A percentile compares a stretch with the other conserved stretches of the same genome.
These are phyloP conservation scores for Oryctolagus cuniculus DNA, from an alignment of 2,113 vertebrate species.

Conservation along the genomic window DNA sequence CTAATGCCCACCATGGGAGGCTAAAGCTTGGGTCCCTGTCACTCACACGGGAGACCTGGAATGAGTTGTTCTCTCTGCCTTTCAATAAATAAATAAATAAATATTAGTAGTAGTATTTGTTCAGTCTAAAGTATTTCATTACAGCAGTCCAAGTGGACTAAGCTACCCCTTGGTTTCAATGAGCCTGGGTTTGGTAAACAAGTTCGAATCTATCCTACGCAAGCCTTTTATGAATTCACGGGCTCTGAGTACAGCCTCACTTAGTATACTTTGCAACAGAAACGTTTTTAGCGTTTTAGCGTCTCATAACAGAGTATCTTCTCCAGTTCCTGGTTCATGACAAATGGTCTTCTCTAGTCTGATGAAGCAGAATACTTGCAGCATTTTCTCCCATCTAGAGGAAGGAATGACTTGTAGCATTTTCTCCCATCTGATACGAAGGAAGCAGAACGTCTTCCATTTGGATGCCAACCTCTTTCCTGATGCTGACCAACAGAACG, in stretches of 20 bases:
- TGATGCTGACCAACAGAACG: not conserved
- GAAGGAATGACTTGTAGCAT: not conserved
- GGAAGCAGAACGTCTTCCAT: constrained; percentile 2
- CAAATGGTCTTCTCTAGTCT: not conserved
- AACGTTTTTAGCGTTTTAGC: not conserved
- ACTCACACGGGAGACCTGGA: too few species aligned
- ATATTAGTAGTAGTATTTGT: too few species aligned
- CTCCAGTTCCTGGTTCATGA: not conserved
- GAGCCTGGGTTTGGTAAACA: constrained; percentile 29
- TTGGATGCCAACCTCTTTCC: constrained; percentile 3
- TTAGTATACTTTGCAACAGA: constrained; percentile 15
- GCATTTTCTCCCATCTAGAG: not conserved
- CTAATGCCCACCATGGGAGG: too few species aligned
- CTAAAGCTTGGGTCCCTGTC: too few species aligned
- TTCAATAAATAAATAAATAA: too few species aligned
- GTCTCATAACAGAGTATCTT: constrained; percentile 1
- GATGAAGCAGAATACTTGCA: not conserved
- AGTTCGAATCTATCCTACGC: not conserved
- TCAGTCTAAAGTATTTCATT: not conserved
- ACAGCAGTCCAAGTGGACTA: not conserved
- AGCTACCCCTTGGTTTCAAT: not conserved
- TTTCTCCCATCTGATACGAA: not conserved
- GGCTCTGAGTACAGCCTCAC: constrained; percentile 7
- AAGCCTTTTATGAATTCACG: not conserved
- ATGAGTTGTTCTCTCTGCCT: too few species aligned